A percentile compares a stretch with the other conserved stretches of the same genome.
Evolutionary conservation across 2,113 vertebrate genomes (phyloP).

Genomic region (Anolis carolinensis): DNA sequence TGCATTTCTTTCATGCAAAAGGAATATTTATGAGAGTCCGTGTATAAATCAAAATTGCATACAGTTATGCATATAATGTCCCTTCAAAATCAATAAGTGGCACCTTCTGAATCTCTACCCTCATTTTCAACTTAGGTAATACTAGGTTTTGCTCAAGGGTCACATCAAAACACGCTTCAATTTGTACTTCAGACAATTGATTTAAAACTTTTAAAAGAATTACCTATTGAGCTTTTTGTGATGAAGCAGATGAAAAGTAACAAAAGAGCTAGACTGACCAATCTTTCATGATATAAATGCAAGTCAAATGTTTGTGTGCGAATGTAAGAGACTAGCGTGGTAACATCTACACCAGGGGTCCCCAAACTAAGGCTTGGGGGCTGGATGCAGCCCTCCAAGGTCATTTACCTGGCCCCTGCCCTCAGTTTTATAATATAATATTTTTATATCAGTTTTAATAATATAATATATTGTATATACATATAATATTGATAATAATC

Average conservation of each 20-base stretch:
- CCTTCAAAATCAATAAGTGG: neutral
- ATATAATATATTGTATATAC: too few relatives aligned
- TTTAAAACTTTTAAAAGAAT: neutral
- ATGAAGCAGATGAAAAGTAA: neutral
- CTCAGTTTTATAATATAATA: too few relatives aligned
- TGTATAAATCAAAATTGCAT: constrained; percentile 46
- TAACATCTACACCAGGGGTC: too few relatives aligned
- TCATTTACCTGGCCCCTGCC: too few relatives aligned
- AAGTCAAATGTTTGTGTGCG: neutral
- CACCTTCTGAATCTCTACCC: neutral
- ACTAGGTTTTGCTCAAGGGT: neutral
- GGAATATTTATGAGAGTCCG: constrained; percentile 54
- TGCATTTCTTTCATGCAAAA: constrained; percentile 37
- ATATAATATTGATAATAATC: too few relatives aligned
- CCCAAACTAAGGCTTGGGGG: too few relatives aligned
- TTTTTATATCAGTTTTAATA: too few relatives aligned
- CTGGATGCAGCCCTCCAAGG: too few relatives aligned
- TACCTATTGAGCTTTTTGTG: neutral
- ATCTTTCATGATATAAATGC: neutral
- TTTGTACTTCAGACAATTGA: too few relatives aligned
- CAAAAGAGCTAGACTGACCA: neutral
- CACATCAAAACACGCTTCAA: neutral
- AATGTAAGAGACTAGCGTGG: neutral
- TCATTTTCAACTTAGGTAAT: neutral
- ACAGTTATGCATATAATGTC: neutral